Percentiles rank a stretch among this genome's conserved stretches.
These are phyloP conservation scores for Mastomys natalensis DNA, from an alignment of 2,113 vertebrate genomes.

Conservation along the genomic window DNA sequence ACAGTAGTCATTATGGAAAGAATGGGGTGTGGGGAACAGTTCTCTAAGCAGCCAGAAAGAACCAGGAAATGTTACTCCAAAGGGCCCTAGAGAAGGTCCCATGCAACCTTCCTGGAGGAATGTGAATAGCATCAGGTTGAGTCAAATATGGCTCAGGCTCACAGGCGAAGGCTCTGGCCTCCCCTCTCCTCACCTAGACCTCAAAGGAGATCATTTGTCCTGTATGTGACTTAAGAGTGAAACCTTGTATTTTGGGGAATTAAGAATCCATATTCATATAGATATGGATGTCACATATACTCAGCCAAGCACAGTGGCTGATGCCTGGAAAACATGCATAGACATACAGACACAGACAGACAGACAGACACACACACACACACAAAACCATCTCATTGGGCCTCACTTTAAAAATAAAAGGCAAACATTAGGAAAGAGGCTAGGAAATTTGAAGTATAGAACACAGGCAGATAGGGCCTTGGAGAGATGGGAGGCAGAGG, in stretches of 20 bases:
- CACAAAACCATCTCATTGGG: background rate
- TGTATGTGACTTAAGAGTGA: background rate
- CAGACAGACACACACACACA: background rate
- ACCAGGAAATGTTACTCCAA: background rate
- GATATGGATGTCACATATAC: background rate
- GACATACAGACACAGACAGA: background rate
- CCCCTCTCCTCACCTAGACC: background rate
- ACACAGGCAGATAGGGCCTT: background rate
- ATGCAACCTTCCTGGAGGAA: background rate
- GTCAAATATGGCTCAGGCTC: background rate
- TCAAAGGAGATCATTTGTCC: background rate
- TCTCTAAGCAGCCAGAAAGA: background rate
- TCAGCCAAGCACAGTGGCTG: background rate
- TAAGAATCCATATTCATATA: background rate
- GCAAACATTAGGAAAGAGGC: background rate
- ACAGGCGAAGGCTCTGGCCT: background rate
- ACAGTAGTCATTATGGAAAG: background rate
- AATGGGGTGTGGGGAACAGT: background rate
- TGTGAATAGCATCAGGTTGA: background rate
- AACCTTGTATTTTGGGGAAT: background rate
- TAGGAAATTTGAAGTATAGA: background rate
- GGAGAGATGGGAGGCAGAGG: background rate
- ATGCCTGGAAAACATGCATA: background rate
- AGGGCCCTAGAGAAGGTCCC: background rate
- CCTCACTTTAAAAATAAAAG: background rate